Base-by-base conservation (phyloP, 2,888 invertebrate genomes). In the Bombylius discolor region DNA sequence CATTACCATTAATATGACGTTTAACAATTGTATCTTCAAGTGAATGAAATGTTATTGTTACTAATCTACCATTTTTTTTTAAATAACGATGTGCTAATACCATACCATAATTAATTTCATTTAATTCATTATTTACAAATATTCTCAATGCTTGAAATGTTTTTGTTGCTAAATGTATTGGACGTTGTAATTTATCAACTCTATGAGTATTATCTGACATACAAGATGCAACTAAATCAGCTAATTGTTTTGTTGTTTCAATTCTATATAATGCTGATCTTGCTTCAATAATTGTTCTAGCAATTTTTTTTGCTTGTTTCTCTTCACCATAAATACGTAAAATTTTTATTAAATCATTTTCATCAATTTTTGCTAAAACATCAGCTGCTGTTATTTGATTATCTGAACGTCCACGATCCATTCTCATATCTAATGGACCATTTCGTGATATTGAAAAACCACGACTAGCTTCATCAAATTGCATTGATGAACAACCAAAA, bases 401-500 rank as follows among this genome's bases (percentile, higher is more conserved):
- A 0, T 84, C 79, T 65, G 77, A 82, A 64, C 85, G 77, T 8
- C 79, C 76, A 0, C 85, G 83, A 76, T 94, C 92, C 97, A 97
- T 97, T 69, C 96, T 79, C 96, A 97, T 97, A 67, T 97, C 96
- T 55, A 97, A 77, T 5, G 88, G 89, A 0, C 93, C 95, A 76
- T 95, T 82, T 69, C 83, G 82, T 51, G 82, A 85, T 0, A 95
- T 67, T 8, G 92, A 84, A 74, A 97, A 97, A 0, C 97, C 97
- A 65, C 97, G 79, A 23, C 80, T 78, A 1, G 84, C 80, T 61
- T 78, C 78, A 68, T 95, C 90, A 69, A 94, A 84, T 72, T 97
- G 97, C 92, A 96, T 94, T 1, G 95, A 94, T 0, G 96, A 96
- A 66, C 89, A 90, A 8, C 97, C 97, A 71, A 90, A 87, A 75